phyloP scores from a whole-genome alignment of 2,888 invertebrate species.

The Fabriciana adippe region DNA sequence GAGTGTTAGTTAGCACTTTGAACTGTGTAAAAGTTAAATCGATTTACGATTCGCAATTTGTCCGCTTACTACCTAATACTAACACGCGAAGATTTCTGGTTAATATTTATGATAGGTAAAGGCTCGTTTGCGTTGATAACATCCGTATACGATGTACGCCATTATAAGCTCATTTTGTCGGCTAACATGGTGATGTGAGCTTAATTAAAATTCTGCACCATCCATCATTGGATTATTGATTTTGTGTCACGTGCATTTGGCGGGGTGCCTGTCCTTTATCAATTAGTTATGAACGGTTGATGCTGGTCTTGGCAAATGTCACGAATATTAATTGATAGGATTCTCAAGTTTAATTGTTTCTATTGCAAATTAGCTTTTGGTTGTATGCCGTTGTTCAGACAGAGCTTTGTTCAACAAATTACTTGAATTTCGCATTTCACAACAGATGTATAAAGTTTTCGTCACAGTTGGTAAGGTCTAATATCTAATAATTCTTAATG shows the following conservation, averaged over 20 bases:
- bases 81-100: slow-evolving; percentile 29
- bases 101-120: slow-evolving; percentile 34
- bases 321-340: slow-evolving; percentile 33
- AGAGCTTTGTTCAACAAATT: not conserved
- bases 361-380: slow-evolving; percentile 3
- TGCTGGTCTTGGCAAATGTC: slow-evolving; percentile 43
- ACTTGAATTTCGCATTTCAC: not conserved
- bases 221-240: slow-evolving; percentile 77
- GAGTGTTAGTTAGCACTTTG: slow-evolving; percentile 29
- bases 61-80: slow-evolving; percentile 24
- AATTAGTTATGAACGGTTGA: slow-evolving; percentile 61
- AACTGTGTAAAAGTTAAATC: slow-evolving; percentile 28
- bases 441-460: no score
- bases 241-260: slow-evolving; percentile 74
- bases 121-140: slow-evolving; percentile 41
- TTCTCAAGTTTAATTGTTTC: slow-evolving; percentile 28
- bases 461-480: no score
- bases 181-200: slow-evolving; percentile 72
- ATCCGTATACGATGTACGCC: slow-evolving; percentile 43
- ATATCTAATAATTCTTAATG: not conserved
- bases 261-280: slow-evolving; percentile 62
- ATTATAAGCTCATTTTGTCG: slow-evolving; percentile 77
- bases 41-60: slow-evolving; percentile 34
- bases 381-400: not conserved
- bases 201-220: slow-evolving; percentile 77